Conservation (phyloP, 2,113 vertebrate species). For the Datnioides undecimradiatus region DNA sequence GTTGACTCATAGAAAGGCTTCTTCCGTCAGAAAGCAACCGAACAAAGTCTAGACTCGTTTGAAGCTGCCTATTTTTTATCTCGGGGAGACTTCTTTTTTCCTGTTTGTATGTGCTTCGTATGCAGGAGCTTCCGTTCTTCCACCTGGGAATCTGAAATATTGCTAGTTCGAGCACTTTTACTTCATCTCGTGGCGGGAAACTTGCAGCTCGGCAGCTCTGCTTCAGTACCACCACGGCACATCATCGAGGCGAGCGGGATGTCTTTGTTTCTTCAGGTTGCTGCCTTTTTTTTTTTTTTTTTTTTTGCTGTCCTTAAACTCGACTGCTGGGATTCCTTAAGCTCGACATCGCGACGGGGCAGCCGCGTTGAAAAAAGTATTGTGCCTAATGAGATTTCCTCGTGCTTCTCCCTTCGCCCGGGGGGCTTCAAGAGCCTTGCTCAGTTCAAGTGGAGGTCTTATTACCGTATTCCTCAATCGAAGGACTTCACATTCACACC, state of each 20-base stretch:
- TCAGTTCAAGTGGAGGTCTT: constrained; percentile 83
- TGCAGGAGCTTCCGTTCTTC: constrained; percentile 68
- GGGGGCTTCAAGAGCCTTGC: constrained; percentile 59
- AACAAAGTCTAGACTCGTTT: constrained; percentile 69
- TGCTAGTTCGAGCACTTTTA: constrained; percentile 82
- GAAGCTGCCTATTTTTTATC: constrained; percentile 80
- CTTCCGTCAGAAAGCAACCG: constrained; percentile 31
- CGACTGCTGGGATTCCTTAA: constrained; percentile 66
- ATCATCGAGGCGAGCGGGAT: constrained; percentile 34
- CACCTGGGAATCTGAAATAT: constrained; percentile 79
- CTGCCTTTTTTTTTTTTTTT: constrained; percentile 48
- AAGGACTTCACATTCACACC: constrained; percentile 78
- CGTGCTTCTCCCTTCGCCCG: constrained; percentile 50
- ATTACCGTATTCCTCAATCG: constrained; percentile 77
- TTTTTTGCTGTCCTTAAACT: constrained; percentile 66
- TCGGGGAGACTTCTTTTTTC: constrained; percentile 50
- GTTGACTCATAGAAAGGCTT: constrained; percentile 27
- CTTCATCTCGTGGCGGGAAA: constrained; percentile 69
- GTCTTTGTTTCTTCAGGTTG: constrained; percentile 60
- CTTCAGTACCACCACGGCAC: constrained; percentile 54
- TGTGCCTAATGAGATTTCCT: constrained; percentile 83
- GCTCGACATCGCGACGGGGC: constrained; percentile 64
- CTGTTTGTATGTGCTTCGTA: constrained; percentile 72
- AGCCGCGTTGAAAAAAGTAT: constrained; percentile 65
- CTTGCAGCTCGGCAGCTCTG: constrained; percentile 74